phyloP scores from a whole-genome alignment of 2,113 vertebrate species.

The Coreoperca whiteheadi region DNA sequence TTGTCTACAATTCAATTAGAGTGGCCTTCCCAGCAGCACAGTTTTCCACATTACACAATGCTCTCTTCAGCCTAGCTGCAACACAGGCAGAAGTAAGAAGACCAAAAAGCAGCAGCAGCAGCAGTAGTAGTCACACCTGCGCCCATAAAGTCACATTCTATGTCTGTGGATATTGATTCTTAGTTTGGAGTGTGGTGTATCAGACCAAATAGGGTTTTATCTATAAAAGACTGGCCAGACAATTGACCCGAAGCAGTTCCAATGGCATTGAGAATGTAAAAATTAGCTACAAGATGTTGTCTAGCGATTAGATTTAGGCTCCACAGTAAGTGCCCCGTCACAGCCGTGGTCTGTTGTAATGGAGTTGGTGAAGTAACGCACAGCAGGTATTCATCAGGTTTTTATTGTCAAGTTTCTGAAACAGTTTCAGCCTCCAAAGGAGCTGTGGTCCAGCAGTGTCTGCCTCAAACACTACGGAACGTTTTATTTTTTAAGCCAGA shows the following conservation, averaged over 20 bases:
- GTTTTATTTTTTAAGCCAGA: conserved; percentile 68
- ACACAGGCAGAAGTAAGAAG: conserved; percentile 25
- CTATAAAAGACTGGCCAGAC: background rate
- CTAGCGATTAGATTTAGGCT: background rate
- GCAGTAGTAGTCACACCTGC: conserved; percentile 44
- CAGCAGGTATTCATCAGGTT: conserved; percentile 30
- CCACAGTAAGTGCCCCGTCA: background rate
- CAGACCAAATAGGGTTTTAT: background rate
- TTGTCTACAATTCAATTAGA: conserved; percentile 89
- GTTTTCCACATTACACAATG: conserved; percentile 73
- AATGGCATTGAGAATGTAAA: background rate
- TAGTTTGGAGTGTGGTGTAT: rapidly evolving
- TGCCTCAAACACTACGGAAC: conserved; percentile 52
- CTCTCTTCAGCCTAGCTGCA: conserved; percentile 43
- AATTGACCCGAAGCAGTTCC: background rate
- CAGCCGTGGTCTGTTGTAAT: conserved; percentile 2
- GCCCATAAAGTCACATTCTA: conserved; percentile 9
- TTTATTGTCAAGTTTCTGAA: conserved; percentile 42
- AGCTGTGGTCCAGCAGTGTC: conserved; percentile 33
- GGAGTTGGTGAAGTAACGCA: background rate
- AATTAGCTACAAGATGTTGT: background rate
- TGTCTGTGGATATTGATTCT: conserved; percentile 8
- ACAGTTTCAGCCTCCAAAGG: conserved; percentile 15
- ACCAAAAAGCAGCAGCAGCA: conserved; percentile 38
- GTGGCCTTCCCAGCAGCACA: conserved; percentile 78